Conservation (phyloP, 2,888 invertebrate genomes). For the Nymphalis polychloros region DNA sequence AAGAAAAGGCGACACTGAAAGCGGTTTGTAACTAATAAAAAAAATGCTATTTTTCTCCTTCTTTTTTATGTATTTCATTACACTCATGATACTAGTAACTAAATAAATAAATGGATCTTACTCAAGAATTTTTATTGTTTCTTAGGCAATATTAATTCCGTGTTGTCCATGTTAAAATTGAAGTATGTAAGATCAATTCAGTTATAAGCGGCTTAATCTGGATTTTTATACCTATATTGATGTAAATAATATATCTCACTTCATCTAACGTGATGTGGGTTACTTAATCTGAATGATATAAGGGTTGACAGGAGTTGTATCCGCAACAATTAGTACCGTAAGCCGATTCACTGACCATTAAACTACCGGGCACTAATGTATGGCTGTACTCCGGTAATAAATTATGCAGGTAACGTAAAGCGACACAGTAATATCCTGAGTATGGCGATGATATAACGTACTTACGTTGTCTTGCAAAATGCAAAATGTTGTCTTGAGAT, state of each 20-base stretch:
- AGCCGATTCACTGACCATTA: slow-evolving; percentile 18
- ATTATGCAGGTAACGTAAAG: slow-evolving; percentile 25
- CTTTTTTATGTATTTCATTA: too few relatives aligned
- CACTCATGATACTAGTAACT: too few relatives aligned
- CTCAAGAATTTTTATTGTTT: too few relatives aligned
- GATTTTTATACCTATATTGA: too few relatives aligned
- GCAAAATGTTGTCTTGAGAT: background rate
- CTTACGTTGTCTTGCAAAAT: background rate
- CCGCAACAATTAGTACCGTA: slow-evolving; percentile 19
- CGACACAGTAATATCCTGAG: slow-evolving; percentile 19
- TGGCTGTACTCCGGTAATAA: slow-evolving; percentile 13
- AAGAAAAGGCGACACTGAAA: background rate
- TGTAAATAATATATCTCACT: background rate
- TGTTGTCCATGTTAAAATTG: too few relatives aligned
- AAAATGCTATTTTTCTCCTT: too few relatives aligned
- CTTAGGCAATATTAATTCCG: too few relatives aligned
- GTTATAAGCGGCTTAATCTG: too few relatives aligned
- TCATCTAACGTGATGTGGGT: background rate
- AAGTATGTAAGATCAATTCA: too few relatives aligned
- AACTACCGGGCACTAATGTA: slow-evolving; percentile 21
- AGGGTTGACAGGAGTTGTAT: slow-evolving; percentile 17
- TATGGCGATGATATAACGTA: slow-evolving; percentile 16
- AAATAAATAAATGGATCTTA: too few relatives aligned
- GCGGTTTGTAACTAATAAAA: background rate
- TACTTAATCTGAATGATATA: slow-evolving; percentile 10